Conservation (phyloP, 2,113 vertebrate genomes). For the Vireo altiloquus region DNA sequence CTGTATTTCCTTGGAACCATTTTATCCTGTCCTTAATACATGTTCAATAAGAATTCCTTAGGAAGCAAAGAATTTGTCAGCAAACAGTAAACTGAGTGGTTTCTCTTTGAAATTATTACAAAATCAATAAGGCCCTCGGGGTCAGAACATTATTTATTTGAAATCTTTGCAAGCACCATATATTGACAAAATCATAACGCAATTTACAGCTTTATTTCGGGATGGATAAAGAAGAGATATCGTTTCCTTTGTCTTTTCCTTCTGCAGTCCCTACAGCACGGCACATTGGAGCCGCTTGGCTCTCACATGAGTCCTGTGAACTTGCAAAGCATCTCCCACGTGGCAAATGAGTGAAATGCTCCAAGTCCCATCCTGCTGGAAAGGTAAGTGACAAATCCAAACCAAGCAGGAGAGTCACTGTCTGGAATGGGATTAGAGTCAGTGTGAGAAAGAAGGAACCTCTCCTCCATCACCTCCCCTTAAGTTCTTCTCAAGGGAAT, state of each 20-base stretch:
- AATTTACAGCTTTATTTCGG: not conserved
- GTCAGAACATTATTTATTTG: constrained; percentile 57
- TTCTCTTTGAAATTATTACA: constrained; percentile 67
- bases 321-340: not conserved
- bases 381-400: not conserved
- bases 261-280: not conserved
- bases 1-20: constrained; percentile 37
- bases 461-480: not conserved
- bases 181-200: constrained; percentile 42
- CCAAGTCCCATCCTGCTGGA: not conserved
- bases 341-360: not conserved
- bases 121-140: constrained; percentile 63
- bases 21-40: constrained; percentile 41
- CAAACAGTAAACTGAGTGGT: constrained; percentile 46
- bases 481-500: not conserved
- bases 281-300: not conserved
- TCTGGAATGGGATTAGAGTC: not conserved
- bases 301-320: not conserved
- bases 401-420: not conserved
- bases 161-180: constrained; percentile 23
- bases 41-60: constrained; percentile 36
- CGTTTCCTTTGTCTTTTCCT: not conserved
- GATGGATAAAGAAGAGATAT: not conserved
- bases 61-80: constrained; percentile 58
- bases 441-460: not conserved